Percentiles rank a stretch among this genome's conserved stretches.
Conservation (phyloP, 2,797 vertebrate species). For the Pogoniulus pusillus region DNA sequence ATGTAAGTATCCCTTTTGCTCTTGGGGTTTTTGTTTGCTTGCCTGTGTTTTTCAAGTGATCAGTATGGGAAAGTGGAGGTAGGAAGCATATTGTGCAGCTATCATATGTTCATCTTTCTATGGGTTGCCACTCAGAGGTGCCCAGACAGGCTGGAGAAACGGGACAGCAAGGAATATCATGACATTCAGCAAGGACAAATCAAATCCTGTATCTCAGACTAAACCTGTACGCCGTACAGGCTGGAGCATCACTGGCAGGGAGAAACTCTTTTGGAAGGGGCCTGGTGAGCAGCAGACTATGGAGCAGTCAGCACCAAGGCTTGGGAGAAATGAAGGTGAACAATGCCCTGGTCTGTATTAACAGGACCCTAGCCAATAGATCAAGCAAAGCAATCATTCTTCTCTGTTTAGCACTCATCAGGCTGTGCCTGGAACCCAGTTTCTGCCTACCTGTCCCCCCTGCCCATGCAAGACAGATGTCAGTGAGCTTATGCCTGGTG, state of each 20-base stretch:
- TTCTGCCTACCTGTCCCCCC: background rate
- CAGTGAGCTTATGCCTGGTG: background rate
- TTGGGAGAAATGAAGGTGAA: background rate
- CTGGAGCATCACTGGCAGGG: background rate
- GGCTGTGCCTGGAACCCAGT: background rate
- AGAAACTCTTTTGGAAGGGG: background rate
- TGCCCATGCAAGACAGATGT: background rate
- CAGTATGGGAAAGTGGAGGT: background rate
- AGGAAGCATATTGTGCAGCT: background rate
- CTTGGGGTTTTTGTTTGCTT: background rate
- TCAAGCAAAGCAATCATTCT: background rate
- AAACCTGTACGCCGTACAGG: background rate
- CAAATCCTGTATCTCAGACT: background rate
- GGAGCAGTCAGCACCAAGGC: background rate
- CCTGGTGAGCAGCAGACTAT: background rate
- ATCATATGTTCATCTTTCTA: background rate
- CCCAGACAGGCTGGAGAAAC: background rate
- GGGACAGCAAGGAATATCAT: background rate
- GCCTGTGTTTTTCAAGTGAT: background rate
- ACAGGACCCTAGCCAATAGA: background rate
- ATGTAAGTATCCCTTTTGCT: background rate
- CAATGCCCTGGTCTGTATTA: background rate
- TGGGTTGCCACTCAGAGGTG: background rate
- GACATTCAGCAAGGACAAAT: background rate
- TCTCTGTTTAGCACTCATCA: background rate